Conservation (phyloP, 2,113 vertebrate species). For the Todiramphus chloris region DNA sequence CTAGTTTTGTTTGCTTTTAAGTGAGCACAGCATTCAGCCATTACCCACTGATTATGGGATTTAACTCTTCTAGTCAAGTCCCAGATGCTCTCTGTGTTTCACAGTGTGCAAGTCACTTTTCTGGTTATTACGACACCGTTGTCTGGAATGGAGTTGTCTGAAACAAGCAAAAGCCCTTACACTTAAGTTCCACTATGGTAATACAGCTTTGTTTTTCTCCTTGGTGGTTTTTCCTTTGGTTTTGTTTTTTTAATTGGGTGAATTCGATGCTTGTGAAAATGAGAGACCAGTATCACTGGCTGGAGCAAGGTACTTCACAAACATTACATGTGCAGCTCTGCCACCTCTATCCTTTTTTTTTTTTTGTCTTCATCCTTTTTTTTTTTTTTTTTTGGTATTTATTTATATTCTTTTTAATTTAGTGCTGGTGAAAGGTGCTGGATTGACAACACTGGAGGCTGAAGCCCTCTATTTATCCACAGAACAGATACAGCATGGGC, state of each 20-base stretch:
- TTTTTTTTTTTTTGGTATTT: slow-evolving; percentile 54
- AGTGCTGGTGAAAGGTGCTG: slow-evolving; percentile 76
- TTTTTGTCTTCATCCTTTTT: neutral
- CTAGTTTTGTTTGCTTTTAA: neutral
- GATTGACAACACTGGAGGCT: slow-evolving; percentile 74
- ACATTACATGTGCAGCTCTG: slow-evolving; percentile 50
- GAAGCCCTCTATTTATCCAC: slow-evolving; percentile 76
- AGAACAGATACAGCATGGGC: slow-evolving; percentile 75
- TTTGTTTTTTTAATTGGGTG: slow-evolving; percentile 35
- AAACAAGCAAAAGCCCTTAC: neutral
- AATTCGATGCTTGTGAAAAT: slow-evolving; percentile 52
- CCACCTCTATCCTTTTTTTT: slow-evolving; percentile 47
- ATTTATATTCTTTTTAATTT: slow-evolving; percentile 77
- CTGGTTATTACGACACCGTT: neutral
- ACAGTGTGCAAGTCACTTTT: neutral
- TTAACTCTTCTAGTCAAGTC: neutral
- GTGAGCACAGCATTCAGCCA: neutral
- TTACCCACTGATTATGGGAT: neutral
- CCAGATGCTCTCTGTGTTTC: neutral
- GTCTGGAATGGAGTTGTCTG: neutral
- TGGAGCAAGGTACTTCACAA: slow-evolving; percentile 50
- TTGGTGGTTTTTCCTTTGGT: slow-evolving; percentile 35
- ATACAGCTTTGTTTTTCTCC: slow-evolving; percentile 34
- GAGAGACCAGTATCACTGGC: slow-evolving; percentile 22
- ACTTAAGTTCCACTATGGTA: slow-evolving; percentile 1